A percentile compares a stretch with the other conserved stretches of the same genome.
Evolutionary conservation across 2,888 invertebrate genomes (phyloP).

Genomic region (Agrilus mali): DNA sequence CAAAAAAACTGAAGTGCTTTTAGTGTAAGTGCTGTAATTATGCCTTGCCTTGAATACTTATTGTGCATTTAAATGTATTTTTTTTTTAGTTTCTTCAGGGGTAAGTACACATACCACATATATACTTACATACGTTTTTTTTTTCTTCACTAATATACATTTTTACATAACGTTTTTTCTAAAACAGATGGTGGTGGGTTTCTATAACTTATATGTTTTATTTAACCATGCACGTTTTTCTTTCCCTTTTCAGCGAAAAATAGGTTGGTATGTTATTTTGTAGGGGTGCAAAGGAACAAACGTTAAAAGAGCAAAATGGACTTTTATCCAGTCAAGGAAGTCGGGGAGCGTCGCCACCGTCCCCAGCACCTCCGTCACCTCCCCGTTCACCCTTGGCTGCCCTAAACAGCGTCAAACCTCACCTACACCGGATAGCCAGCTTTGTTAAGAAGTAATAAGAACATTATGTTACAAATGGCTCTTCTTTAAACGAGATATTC

Average conservation of each 20-base stretch:
- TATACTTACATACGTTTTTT: too few relatives aligned
- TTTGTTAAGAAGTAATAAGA: constrained; percentile 33
- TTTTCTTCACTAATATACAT: too few relatives aligned
- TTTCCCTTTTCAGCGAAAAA: neutral
- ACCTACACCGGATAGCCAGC: constrained; percentile 35
- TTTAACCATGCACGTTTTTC: neutral
- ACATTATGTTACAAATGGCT: too few relatives aligned
- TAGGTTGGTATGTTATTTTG: constrained; percentile 16
- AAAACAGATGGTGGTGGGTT: neutral
- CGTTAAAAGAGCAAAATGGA: constrained; percentile 31
- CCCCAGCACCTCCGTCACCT: constrained; percentile 26
- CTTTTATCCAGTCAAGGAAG: constrained; percentile 22
- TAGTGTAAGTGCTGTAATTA: too few relatives aligned
- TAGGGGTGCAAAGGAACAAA: constrained; percentile 40
- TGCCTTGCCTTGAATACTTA: too few relatives aligned
- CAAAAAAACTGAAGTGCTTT: too few relatives aligned
- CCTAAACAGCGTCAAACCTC: constrained; percentile 33
- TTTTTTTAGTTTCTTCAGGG: too few relatives aligned
- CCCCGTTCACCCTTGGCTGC: constrained; percentile 29
- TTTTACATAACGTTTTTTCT: neutral
- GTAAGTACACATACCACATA: too few relatives aligned
- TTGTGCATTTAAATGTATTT: too few relatives aligned
- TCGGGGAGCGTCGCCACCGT: constrained; percentile 26
- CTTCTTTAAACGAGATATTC: too few relatives aligned
- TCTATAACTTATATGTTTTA: neutral